Evolutionary conservation across 2,113 vertebrate species (phyloP), one percentile per base, ranked within the genome.

Genomic region (Martes martes): DNA sequence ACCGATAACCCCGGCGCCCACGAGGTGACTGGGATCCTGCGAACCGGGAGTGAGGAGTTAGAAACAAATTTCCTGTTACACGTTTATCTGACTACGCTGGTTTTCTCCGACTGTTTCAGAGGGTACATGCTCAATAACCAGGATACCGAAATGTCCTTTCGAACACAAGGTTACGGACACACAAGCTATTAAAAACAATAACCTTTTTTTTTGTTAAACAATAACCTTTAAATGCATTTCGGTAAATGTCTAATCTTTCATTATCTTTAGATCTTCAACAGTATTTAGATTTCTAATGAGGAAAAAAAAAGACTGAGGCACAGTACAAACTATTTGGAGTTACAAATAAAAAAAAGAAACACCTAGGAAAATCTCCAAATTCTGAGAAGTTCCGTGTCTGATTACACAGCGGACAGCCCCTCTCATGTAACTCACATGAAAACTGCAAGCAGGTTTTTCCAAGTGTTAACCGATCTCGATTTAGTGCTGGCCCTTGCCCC

Each of bases 1-100:
- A 45, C 80, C 71, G 80, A 94, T 78, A 92, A 92, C 63, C 69
- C 18, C 28, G 23, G 73, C 13, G 87, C 21, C 67, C n/a, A 83
- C 26, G 52, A 81, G 71, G n/a, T 9, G 23, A 42, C 91, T 67
- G 33, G 50, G 7, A 52, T 16, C 26, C 86, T 26, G 6, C 13
- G 90, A 83, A 88, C 84, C 90, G 50, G n/a, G 61, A 97, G 33
- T 74, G 59, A 71, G 1, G 0, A 11, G 61, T 74, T 89, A 89
- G 33, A 93, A 95, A 95, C 65, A 16, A 3, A 87, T 83, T 95
- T 95, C 81, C 57, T 21, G 39, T 73, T 83, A 52, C n/a, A 9
- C 63, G 52, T 98, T 98, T 93, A 98, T 90, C 19, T 92, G 89
- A 52, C 80, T 96, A 96, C 89, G 57, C 24, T 24, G 26, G 21